Base-by-base conservation (phyloP, 2,888 invertebrate species). In the Pilophorus perplexus region DNA sequence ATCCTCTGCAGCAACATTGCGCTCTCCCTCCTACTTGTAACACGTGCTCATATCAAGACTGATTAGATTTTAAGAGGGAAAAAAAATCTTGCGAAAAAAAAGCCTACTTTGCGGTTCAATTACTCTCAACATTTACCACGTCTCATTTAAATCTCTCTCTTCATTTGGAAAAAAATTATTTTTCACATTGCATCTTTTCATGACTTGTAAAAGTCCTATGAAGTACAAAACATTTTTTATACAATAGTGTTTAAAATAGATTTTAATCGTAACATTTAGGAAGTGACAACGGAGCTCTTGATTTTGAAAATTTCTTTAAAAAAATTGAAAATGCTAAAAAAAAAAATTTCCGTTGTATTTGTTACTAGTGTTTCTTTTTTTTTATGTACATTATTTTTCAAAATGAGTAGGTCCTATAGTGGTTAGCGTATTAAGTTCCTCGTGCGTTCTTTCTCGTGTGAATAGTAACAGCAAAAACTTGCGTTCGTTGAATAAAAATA, bases 391-490 rank as follows among this genome's bases (percentile, higher is more conserved):
- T 42, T 38, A 55, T 12, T 57, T 42, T 38, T 16, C 20, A 57
- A 10, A 18, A 27, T 10, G 20, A 50, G 33, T 65, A 65, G 54
- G 54, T 55, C 66, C 68, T 68, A 65, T 65, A 66, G 66, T 23
- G 37, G 46, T 66, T 66, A 50, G 66, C 33, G 59, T 68, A 52
- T 60, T 68, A 66, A 68, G 68, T 68, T 68, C 68, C 68, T 68
- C 57, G 64, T 57, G 60, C 54, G 37, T 44, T 57, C 57, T 67
- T 60, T n/a, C n/a, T 68, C 66, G 64, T 68, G 68, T 68, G 68
- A 64, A 68, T 68, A 68, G 65, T 55, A 54, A 46, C 48, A 57
- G 57, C 14, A 14, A 18, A 62, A 38, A n/a, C 52, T 27, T 33
- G 6, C 33, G 33, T 33, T 33, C 10, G 40, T 38, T 23, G 59